These are phyloP conservation scores for Nebria salina DNA, from an alignment of 2,888 invertebrate genomes.

Conservation along the genomic window DNA sequence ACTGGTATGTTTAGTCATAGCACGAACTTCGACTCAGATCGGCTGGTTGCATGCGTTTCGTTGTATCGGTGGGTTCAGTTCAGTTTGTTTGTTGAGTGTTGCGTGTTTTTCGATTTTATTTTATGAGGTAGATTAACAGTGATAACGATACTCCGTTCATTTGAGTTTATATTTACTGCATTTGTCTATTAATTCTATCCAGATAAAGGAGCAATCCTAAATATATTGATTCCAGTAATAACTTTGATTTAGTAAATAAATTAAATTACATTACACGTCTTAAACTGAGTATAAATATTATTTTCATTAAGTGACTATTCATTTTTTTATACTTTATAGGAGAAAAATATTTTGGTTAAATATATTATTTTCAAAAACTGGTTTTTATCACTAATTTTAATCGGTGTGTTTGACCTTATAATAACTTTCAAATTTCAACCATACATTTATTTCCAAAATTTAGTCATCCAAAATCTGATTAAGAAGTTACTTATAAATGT, in stretches of 20 bases:
- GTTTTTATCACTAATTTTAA: background rate
- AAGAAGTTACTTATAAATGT: too few relatives aligned
- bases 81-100: background rate
- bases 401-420: background rate
- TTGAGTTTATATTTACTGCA: background rate
- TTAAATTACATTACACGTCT: too few relatives aligned
- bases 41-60: conserved; percentile 17
- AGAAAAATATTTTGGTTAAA: background rate
- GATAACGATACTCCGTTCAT: background rate
- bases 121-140: background rate
- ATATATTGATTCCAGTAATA: too few relatives aligned
- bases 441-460: background rate
- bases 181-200: background rate
- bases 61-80: background rate
- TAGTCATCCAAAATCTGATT: too few relatives aligned
- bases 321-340: too few relatives aligned
- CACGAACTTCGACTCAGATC: conserved; percentile 24
- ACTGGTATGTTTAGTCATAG: conserved; percentile 33
- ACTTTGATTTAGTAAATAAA: too few relatives aligned
- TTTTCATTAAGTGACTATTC: too few relatives aligned
- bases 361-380: background rate
- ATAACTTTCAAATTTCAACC: background rate
- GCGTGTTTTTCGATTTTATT: background rate
- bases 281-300: too few relatives aligned
- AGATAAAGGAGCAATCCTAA: too few relatives aligned